These are phyloP conservation scores for Germaria angustata DNA, from an alignment of 2,888 invertebrate genomes.

Conservation along the genomic window DNA sequence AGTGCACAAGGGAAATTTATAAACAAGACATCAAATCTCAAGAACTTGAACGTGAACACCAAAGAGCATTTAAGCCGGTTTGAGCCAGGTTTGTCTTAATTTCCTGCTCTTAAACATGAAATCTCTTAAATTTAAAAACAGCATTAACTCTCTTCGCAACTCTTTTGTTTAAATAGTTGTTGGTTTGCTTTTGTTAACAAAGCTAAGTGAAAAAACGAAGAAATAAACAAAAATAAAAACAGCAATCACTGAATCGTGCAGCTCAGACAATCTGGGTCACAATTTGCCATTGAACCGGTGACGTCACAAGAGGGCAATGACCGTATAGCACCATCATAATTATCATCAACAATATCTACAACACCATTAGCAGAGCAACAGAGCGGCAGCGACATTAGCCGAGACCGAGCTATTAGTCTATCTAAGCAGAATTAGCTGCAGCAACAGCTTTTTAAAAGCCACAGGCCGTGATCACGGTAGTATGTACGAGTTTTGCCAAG, in stretches of 20 bases:
- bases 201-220: conserved; percentile 6
- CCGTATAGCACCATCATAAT: conserved; percentile 74
- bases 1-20: background rate
- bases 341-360: conserved; percentile 64
- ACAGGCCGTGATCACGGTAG: conserved; percentile 73
- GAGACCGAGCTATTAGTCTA: conserved; percentile 31
- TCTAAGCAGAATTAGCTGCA: conserved; percentile 49
- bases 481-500: conserved; percentile 74
- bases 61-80: conserved; percentile 50
- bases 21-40: conserved; percentile 27
- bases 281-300: conserved; percentile 81
- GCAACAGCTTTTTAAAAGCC: conserved; percentile 60
- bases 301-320: conserved; percentile 79
- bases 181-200: conserved; percentile 39
- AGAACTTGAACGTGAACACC: background rate
- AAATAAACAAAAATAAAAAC: conserved; percentile 52
- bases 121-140: conserved; percentile 41
- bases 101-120: conserved; percentile 23
- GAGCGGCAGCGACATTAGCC: conserved; percentile 32
- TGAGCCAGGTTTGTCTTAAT: conserved; percentile 1
- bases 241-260: conserved; percentile 70
- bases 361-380: conserved; percentile 54
- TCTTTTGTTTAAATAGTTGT: conserved; percentile 26
- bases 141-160: conserved; percentile 16
- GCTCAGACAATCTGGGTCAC: conserved; percentile 81